Conservation (phyloP, 2,797 vertebrate species). For the Neosilurus mollespiculum region DNA sequence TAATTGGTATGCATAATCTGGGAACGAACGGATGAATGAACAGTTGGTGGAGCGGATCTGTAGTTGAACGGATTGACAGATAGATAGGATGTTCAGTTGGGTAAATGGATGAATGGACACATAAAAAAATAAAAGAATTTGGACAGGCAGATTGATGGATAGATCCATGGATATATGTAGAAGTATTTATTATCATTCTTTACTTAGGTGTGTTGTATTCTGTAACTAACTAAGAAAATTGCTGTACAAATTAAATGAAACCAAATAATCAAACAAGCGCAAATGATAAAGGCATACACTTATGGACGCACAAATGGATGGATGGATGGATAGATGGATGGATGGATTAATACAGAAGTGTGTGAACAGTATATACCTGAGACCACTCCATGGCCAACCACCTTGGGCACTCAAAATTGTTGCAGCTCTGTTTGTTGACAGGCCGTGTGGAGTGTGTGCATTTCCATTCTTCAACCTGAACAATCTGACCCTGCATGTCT, state of each 20-base stretch:
- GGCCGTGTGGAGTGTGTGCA: conserved; percentile 88
- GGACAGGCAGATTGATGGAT: background rate
- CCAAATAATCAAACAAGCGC: no score
- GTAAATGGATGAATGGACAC: background rate
- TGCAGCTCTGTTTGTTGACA: conserved; percentile 81
- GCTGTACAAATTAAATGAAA: background rate
- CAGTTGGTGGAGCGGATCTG: background rate
- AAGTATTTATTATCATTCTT: background rate
- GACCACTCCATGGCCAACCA: conserved; percentile 97
- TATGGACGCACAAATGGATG: background rate
- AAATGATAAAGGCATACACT: background rate
- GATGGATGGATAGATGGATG: background rate
- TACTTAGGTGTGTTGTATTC: background rate
- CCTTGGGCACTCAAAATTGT: conserved; percentile 85
- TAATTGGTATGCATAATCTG: background rate
- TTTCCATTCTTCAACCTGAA: conserved; percentile 91
- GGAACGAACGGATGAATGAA: background rate
- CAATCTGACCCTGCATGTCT: conserved; percentile 80
- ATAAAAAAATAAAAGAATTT: no score
- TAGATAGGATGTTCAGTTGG: background rate
- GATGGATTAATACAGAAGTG: background rate
- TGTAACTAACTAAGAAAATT: background rate
- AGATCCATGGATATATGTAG: background rate
- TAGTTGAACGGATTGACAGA: background rate
- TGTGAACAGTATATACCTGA: conserved; percentile 71